Evolutionary conservation across 1,140 invertebrate genomes (phyloP).

Genomic region (Eupristina koningsbergeri): DNA sequence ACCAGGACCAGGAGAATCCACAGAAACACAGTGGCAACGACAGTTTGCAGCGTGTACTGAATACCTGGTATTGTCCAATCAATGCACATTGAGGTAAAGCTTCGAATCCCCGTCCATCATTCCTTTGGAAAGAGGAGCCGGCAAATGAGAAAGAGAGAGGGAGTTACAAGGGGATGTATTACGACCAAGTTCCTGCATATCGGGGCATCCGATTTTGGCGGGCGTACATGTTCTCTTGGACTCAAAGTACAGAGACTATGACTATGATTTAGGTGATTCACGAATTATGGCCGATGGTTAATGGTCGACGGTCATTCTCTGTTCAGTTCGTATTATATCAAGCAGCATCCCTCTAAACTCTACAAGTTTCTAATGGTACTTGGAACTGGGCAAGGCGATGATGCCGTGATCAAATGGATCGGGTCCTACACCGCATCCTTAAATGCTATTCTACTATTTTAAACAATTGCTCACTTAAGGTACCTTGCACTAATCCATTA

Average conservation of each 20-base stretch:
- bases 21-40: constrained; percentile 51
- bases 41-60: constrained; percentile 39
- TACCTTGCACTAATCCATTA: not conserved
- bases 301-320: constrained; percentile 57
- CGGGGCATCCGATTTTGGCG: constrained; percentile 61
- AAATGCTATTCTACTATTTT: not conserved
- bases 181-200: constrained; percentile 46
- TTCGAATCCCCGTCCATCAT: constrained; percentile 17
- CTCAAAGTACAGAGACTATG: constrained; percentile 53
- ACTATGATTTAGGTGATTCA: constrained; percentile 64
- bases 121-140: too few species aligned
- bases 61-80: constrained; percentile 62
- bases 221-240: constrained; percentile 54
- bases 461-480: not conserved
- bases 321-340: constrained; percentile 60
- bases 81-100: constrained; percentile 62
- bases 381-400: not conserved
- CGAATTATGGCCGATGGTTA: constrained; percentile 69
- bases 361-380: not conserved
- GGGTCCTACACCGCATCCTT: not conserved
- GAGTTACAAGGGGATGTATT: not conserved
- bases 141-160: not conserved
- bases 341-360: not conserved
- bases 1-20: constrained; percentile 43
- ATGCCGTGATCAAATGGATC: constrained; percentile 21